phyloP scores from a whole-genome alignment of 2,888 invertebrate species.

The Phlogophora meticulosa region DNA sequence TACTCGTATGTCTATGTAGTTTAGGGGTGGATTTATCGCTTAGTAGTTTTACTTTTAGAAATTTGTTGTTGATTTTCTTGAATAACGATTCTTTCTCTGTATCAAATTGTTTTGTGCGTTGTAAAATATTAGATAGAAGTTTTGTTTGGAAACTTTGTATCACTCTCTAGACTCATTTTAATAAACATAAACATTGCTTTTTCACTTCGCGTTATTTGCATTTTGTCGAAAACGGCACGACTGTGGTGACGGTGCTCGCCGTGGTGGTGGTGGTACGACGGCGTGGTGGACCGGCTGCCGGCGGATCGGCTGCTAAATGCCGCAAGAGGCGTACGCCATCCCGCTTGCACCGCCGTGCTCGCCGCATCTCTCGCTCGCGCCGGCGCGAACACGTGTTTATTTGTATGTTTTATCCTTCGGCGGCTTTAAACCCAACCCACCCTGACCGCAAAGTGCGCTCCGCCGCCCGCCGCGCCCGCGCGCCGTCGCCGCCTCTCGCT shows the following conservation, averaged over 20 bases:
- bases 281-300: conserved; percentile 71
- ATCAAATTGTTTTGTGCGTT: neutral
- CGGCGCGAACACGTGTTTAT: conserved; percentile 92
- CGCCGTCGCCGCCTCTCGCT: conserved; percentile 88
- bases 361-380: conserved; percentile 90
- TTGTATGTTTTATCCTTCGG: conserved; percentile 92
- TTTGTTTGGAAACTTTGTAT: neutral
- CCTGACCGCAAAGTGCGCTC: conserved; percentile 93
- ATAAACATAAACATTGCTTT: neutral
- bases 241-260: conserved; percentile 40
- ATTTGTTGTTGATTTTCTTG: neutral
- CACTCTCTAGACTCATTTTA: conserved; percentile 23
- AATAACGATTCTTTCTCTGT: neutral
- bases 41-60: neutral
- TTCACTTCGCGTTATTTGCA: conserved; percentile 38
- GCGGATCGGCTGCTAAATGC: conserved; percentile 88
- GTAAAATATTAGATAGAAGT: neutral
- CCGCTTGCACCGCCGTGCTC: conserved; percentile 83
- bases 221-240: conserved; percentile 3
- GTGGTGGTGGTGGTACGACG: conserved; percentile 44
- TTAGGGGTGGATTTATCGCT: neutral
- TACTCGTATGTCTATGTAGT: neutral
- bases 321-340: conserved; percentile 85
- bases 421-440: conserved; percentile 93
- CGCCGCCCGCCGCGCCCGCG: conserved; percentile 91